Evolutionary conservation across 2,888 invertebrate species (phyloP).

Genomic region (Ophion obscuratus): DNA sequence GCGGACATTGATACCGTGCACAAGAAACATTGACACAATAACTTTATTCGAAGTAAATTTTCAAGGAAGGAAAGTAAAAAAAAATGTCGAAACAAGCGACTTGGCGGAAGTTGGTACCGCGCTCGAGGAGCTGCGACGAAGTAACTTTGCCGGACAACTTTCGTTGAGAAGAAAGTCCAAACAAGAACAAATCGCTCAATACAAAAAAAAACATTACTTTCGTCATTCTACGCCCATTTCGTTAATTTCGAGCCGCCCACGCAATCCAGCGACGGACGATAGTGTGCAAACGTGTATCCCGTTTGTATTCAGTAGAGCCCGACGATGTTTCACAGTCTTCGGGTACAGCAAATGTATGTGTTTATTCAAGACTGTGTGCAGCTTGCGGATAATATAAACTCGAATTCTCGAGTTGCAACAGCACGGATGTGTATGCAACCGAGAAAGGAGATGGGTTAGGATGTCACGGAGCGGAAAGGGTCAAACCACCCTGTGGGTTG

Average conservation of each 20-base stretch:
- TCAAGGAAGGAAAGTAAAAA: too few species aligned
- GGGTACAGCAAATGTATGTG: conserved; percentile 25
- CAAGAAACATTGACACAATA: too few species aligned
- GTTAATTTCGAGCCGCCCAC: conserved; percentile 15
- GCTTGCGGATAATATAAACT: conserved; percentile 30
- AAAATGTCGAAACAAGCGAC: too few species aligned
- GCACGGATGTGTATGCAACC: background rate
- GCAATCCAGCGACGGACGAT: background rate
- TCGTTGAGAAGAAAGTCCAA: too few species aligned
- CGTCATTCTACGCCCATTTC: background rate
- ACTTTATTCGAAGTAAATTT: too few species aligned
- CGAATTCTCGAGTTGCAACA: conserved; percentile 9
- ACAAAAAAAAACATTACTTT: background rate
- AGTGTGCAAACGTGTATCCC: background rate
- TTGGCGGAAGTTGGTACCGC: too few species aligned
- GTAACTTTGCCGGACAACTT: too few species aligned
- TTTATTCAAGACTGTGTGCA: conserved; percentile 34
- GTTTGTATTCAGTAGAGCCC: conserved; percentile 3
- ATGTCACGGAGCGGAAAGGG: conserved; percentile 53
- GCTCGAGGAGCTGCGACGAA: too few species aligned
- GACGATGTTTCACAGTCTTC: background rate
- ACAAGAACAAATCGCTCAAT: background rate
- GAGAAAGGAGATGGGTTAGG: conserved; percentile 19
- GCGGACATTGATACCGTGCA: too few species aligned
- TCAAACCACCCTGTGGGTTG: conserved; percentile 57